phyloP scores from a whole-genome alignment of 2,888 invertebrate genomes.

The Thereva unica region DNA sequence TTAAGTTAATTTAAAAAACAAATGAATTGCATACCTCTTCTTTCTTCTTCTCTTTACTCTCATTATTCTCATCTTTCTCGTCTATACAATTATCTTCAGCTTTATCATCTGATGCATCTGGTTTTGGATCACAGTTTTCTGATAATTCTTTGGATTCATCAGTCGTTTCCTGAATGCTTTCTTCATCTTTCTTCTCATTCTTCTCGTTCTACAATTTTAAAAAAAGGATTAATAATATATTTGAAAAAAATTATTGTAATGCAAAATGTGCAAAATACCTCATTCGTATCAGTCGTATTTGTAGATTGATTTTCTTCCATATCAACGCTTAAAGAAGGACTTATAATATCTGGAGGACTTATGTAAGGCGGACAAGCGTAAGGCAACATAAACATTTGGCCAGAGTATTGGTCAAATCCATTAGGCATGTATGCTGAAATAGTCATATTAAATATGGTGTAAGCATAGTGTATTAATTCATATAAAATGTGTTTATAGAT shows the following conservation, averaged over 20 bases:
- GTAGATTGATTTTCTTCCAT: slow-evolving; percentile 25
- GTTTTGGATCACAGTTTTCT: slow-evolving; percentile 32
- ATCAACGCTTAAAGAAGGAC: slow-evolving; percentile 35
- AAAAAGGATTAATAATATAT: not conserved
- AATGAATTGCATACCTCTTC: not conserved
- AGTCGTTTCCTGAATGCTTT: slow-evolving; percentile 22
- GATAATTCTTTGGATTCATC: slow-evolving; percentile 20
- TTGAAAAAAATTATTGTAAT: not conserved
- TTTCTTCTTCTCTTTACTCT: not conserved
- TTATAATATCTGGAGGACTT: slow-evolving; percentile 40
- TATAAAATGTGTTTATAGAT: slow-evolving; percentile 10
- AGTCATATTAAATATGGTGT: not conserved
- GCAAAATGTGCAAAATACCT: slow-evolving; percentile 11
- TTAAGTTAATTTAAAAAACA: too few species aligned
- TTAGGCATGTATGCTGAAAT: slow-evolving; percentile 41
- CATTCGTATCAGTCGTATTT: slow-evolving; percentile 33
- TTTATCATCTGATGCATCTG: slow-evolving; percentile 9
- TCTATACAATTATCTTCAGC: not conserved
- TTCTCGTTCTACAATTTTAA: slow-evolving; percentile 15
- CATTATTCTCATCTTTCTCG: slow-evolving; percentile 11
- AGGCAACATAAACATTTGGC: slow-evolving; percentile 45
- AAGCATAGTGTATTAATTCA: not conserved
- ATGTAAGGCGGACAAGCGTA: slow-evolving; percentile 44
- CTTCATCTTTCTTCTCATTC: slow-evolving; percentile 34
- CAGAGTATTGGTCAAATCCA: slow-evolving; percentile 43